Evolutionary conservation across 2,113 vertebrate genomes (phyloP).

Genomic region (Leptosomus discolor): DNA sequence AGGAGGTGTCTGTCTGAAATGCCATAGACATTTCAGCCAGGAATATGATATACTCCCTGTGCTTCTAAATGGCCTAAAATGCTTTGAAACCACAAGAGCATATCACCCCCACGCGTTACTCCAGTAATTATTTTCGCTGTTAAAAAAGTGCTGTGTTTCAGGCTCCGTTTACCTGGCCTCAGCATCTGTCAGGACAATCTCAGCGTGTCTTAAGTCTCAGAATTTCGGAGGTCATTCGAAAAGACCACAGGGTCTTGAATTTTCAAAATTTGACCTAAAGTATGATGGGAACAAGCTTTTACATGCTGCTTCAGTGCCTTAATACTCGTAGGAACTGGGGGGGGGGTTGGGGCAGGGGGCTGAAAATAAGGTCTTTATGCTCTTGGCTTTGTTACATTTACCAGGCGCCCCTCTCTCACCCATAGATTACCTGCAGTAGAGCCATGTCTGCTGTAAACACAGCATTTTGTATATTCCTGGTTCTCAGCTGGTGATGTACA

Average conservation of each 20-base stretch:
- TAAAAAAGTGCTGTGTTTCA: background rate
- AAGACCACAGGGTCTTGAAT: background rate
- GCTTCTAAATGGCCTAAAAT: background rate
- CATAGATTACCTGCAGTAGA: background rate
- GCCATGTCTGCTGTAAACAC: background rate
- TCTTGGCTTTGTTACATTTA: background rate
- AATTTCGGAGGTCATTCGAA: background rate
- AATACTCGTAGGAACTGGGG: background rate
- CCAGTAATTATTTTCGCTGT: background rate
- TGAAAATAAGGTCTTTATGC: background rate
- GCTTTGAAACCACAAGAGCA: background rate
- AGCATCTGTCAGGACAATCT: background rate
- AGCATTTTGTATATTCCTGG: background rate
- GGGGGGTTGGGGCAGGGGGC: too few relatives aligned
- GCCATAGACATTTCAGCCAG: background rate
- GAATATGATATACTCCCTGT: background rate
- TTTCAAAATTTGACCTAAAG: background rate
- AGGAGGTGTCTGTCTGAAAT: background rate
- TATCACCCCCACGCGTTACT: accelerated
- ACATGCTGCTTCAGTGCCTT: background rate
- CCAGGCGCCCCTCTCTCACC: background rate
- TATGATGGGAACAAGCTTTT: background rate
- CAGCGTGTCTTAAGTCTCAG: background rate
- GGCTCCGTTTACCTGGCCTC: background rate
- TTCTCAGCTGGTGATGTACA: background rate